phyloP scores from a whole-genome alignment of 2,797 vertebrate species.

The Alca torda region DNA sequence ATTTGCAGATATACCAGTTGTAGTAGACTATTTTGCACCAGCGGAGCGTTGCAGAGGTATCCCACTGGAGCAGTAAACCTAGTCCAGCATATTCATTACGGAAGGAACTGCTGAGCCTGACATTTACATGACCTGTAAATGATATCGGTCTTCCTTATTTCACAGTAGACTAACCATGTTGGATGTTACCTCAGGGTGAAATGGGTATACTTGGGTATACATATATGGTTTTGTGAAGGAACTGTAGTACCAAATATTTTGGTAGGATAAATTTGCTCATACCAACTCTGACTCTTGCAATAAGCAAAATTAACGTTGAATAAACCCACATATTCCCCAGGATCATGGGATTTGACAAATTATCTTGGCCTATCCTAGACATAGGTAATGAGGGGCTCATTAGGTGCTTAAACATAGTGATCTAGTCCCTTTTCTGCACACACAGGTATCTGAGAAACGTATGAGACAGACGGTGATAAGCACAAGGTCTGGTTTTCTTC shows the following conservation, averaged over 20 bases:
- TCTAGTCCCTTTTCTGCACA: not conserved
- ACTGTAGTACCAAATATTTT: not conserved
- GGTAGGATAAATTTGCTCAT: not conserved
- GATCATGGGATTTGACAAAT: not conserved
- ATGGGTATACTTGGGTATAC: fast-evolving
- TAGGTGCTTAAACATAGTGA: not conserved
- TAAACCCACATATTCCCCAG: not conserved
- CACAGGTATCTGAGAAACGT: not conserved
- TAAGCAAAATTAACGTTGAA: not conserved
- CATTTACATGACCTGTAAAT: conserved; percentile 35
- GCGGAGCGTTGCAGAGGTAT: not conserved
- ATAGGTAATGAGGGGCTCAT: not conserved
- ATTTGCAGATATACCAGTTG: not conserved
- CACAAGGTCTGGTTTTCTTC: not conserved
- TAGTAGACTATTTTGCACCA: not conserved
- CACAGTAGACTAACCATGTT: conserved; percentile 31
- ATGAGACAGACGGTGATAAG: not conserved
- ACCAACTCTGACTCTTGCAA: not conserved
- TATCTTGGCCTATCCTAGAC: not conserved
- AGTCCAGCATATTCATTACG: not conserved
- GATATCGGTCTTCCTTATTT: conserved; percentile 34
- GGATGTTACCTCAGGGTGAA: conserved; percentile 20
- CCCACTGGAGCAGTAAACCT: conserved; percentile 26
- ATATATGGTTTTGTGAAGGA: not conserved
- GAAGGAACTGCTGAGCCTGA: conserved; percentile 37